These are phyloP conservation scores for Dolichoris vasculosae DNA, from an alignment of 1,140 invertebrate species.

Conservation along the genomic window DNA sequence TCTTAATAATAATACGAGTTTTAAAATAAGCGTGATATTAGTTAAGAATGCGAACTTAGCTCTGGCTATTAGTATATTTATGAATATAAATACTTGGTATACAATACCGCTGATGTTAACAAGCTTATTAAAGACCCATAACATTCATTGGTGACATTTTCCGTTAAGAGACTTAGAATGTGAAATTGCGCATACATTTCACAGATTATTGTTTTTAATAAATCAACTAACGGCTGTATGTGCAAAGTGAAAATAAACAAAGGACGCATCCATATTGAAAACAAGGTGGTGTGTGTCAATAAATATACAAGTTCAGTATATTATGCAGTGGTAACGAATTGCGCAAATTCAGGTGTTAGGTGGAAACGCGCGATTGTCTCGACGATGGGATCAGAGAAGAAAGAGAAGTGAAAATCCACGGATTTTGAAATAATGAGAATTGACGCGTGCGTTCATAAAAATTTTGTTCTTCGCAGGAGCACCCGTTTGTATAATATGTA, in stretches of 20 bases:
- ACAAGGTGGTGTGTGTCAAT: not conserved
- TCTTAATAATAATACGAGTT: no score
- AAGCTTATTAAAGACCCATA: not conserved
- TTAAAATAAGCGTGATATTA: no score
- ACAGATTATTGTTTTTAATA: not conserved
- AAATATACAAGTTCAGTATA: not conserved
- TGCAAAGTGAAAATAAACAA: not conserved
- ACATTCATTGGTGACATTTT: not conserved
- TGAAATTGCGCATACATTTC: not conserved
- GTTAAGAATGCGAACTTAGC: no score
- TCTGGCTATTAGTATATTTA: no score
- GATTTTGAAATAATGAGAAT: not conserved
- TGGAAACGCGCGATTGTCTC: conserved; percentile 34
- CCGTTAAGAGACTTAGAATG: not conserved
- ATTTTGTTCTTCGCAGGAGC: not conserved
- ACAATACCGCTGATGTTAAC: no score
- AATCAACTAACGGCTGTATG: conserved; percentile 3
- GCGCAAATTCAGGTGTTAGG: conserved; percentile 35
- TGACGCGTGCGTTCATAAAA: conserved; percentile 2
- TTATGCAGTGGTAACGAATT: not conserved
- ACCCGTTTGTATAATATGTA: not conserved
- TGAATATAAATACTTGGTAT: not conserved
- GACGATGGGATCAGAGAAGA: not conserved
- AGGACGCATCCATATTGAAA: not conserved
- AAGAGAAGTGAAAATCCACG: not conserved